These are phyloP conservation scores for Drosophila prosaltans DNA, from an alignment of 1,140 invertebrate genomes.

Conservation along the genomic window DNA sequence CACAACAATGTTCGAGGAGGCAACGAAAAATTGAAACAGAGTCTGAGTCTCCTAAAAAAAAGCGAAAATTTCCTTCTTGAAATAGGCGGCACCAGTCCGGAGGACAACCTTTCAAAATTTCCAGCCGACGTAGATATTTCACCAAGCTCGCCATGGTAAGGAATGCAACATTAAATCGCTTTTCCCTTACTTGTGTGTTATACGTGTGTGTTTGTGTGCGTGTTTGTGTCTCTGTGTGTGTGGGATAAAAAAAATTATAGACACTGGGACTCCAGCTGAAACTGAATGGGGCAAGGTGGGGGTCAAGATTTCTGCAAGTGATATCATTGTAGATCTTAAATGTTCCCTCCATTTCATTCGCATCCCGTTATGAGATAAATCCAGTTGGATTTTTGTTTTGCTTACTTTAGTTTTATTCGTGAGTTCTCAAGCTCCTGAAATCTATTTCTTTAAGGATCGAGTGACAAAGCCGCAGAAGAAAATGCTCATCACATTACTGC, in stretches of 20 bases:
- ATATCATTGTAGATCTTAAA: not conserved
- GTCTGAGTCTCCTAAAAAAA: constrained; percentile 20
- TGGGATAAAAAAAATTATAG: constrained; percentile 20
- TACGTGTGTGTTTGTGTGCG: constrained; percentile 16
- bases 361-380: not conserved
- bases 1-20: constrained; percentile 60
- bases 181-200: constrained; percentile 26
- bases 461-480: constrained; percentile 82
- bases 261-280: constrained; percentile 5
- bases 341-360: not conserved
- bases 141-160: constrained; percentile 75
- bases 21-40: constrained; percentile 70
- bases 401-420: not conserved
- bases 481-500: constrained; percentile 79
- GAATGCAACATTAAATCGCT: constrained; percentile 25
- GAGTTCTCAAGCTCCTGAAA: constrained; percentile 39
- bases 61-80: constrained; percentile 35
- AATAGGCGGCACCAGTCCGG: constrained; percentile 24
- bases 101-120: constrained; percentile 65
- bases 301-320: constrained; percentile 3
- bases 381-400: not conserved
- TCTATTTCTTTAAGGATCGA: constrained; percentile 74
- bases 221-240: constrained; percentile 10
- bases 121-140: constrained; percentile 61
- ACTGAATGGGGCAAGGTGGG: not conserved